These are phyloP conservation scores for Stomorhina lunata DNA, from an alignment of 2,888 invertebrate genomes.

Conservation along the genomic window DNA sequence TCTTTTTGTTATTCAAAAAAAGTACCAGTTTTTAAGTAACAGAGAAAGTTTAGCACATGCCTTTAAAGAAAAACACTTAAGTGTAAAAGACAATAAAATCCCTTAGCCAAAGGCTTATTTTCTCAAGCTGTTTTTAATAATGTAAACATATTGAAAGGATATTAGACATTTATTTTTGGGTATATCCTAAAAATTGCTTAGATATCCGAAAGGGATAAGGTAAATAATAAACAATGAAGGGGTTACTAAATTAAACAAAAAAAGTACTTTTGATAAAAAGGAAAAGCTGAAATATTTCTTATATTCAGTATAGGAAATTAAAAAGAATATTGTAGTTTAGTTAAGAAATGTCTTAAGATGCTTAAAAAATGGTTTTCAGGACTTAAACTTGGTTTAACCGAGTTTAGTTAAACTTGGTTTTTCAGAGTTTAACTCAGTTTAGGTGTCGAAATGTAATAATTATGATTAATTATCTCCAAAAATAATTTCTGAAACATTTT, in stretches of 20 bases:
- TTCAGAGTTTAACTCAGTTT: neutral
- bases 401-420: neutral
- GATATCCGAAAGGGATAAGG: too few relatives aligned
- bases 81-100: constrained; percentile 48
- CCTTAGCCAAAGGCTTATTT: constrained; percentile 29
- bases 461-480: too few relatives aligned
- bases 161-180: constrained; percentile 9
- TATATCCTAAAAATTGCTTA: too few relatives aligned
- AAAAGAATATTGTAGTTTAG: too few relatives aligned
- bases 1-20: neutral
- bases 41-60: neutral
- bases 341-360: too few relatives aligned
- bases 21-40: too few relatives aligned
- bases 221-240: too few relatives aligned
- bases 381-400: neutral
- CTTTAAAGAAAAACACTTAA: constrained; percentile 19
- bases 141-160: constrained; percentile 50
- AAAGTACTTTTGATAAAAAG: too few relatives aligned
- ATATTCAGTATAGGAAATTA: too few relatives aligned
- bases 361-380: neutral
- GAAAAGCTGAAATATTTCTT: too few relatives aligned
- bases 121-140: constrained; percentile 29
- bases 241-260: too few relatives aligned
- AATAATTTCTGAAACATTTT: too few relatives aligned
- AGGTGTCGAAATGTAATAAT: neutral